Base-by-base conservation (phyloP, 2,113 vertebrate species). In the Scartelaos histophorus region DNA sequence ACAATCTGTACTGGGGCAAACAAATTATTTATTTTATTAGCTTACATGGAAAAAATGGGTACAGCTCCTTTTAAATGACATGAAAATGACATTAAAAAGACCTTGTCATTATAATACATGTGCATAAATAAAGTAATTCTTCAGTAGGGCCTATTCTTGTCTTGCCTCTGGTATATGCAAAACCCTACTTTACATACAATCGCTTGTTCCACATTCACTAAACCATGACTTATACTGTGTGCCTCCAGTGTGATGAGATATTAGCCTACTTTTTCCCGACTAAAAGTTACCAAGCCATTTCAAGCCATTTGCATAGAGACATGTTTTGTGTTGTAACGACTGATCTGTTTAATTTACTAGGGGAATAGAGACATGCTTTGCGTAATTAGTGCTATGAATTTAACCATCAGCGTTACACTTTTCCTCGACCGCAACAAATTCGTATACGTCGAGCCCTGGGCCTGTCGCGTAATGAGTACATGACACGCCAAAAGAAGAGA, bases 401-500 rank as follows among this genome's bases (percentile, higher is more conserved):
- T 79, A 21, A 24, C 22, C 38, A 67, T 9, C 22, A 53, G 66
- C 4, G 12, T 69, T 43, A 51, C 21, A 51, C 46, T 51, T 51
- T 71, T 76, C 75, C 70, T 49, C 71, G 65, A 62, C 21, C 38
- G 2, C 25, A 65, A 45, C 13, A 71, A 72, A 74, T 11, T 43
- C 9, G 24, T 15, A 25, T 15, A 25, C 1, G 7, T 13, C 19
- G 15, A 21, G 77, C 76, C 66, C 6, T 0, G 22, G 70, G 65
- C 66, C 67, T 57, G 24, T 70, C 13, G 1, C 67, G 69, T 71
- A 10, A 72, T 86, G 79, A 76, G 66, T 29, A 13, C 29, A 60
- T 34, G 73, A n/a, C 69, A 45, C 65, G 56, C 53, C 71, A 61
- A 62, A 76, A 62, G 67, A 79, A 38, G 53, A 24, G 74, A 83